Base-by-base conservation (phyloP, 1,140 invertebrate species). In the Orius laevigatus region DNA sequence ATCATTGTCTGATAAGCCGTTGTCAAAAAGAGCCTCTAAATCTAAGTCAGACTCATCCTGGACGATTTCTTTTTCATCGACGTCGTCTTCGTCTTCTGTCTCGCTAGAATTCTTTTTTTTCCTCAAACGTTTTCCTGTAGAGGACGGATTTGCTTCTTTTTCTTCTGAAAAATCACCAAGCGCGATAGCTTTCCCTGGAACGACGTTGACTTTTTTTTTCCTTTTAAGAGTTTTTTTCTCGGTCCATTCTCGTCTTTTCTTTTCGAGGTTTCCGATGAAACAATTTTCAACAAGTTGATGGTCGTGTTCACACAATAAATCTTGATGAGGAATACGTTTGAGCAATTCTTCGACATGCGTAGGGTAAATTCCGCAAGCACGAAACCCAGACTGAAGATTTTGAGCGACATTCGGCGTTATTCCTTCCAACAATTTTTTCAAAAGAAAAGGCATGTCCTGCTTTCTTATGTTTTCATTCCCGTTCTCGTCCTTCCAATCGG, bases 401-500 rank as follows among this genome's bases (percentile, higher is more conserved):
- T 9, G 12, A 3, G 10, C 3, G 9, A 4, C n/a, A 11, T 15
- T 8, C 9, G 6, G 6, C 16, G 31, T 15, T 16, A 32, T n/a
- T 4, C 16, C 16, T 31, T 6, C 4, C n/a, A 46, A n/a, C 4
- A 33, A 5, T 4, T 4, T 10, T 9, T 33, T 31, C 3, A 46
- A 32, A 25, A 46, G 25, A 4, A 5, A 12, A 16, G 44, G 44
- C 8, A 46, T n/a, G n/a, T n/a, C n/a, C n/a, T n/a, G n/a, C n/a
- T n/a, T n/a, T n/a, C n/a, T n/a, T n/a, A n/a, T n/a, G n/a, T n/a
- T n/a, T n/a, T n/a, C n/a, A n/a, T n/a, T n/a, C n/a, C n/a, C n/a
- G n/a, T n/a, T n/a, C n/a, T 8, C 34, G n/a, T 32, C 31, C 16
- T 58, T 65, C 62, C 50, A 62, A 33, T 57, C 48, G 11, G 51